Percentiles rank a stretch among this genome's conserved stretches.
Evolutionary conservation across 2,113 vertebrate genomes (phyloP).

Genomic region (Archocentrus centrarchus): DNA sequence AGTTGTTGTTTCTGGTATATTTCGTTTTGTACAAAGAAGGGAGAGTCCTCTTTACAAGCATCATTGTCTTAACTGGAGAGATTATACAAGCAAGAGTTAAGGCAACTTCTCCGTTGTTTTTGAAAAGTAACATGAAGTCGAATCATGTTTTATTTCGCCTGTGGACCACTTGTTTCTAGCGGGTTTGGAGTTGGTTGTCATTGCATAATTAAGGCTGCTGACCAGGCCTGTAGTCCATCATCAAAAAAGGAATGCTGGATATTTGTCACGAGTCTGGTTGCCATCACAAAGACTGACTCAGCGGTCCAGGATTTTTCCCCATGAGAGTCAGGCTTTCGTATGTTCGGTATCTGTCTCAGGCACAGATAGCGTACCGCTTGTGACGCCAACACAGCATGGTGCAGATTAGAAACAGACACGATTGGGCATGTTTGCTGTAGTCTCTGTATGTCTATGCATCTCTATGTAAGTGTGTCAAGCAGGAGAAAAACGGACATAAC

Average conservation of each 20-base stretch:
- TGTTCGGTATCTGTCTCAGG: slow-evolving; percentile 27
- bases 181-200: slow-evolving; percentile 64
- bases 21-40: slow-evolving; percentile 80
- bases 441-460: slow-evolving; percentile 19
- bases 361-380: neutral
- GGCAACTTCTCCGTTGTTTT: slow-evolving; percentile 83
- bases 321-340: slow-evolving; percentile 19
- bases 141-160: slow-evolving; percentile 58
- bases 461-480: slow-evolving; percentile 4
- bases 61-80: slow-evolving; percentile 78
- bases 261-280: slow-evolving; percentile 56
- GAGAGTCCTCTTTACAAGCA: slow-evolving; percentile 73
- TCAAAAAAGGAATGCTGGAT: slow-evolving; percentile 66
- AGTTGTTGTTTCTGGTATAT: slow-evolving; percentile 77
- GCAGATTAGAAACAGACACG: slow-evolving; percentile 16
- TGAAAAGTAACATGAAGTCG: slow-evolving; percentile 74
- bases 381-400: slow-evolving; percentile 11
- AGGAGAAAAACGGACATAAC: slow-evolving; percentile 16
- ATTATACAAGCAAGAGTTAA: slow-evolving; percentile 86
- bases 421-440: slow-evolving; percentile 17
- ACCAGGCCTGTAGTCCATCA: slow-evolving; percentile 59
- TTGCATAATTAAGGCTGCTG: slow-evolving; percentile 82
- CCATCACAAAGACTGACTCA: slow-evolving; percentile 44
- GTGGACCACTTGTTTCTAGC: slow-evolving; percentile 52
- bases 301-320: slow-evolving; percentile 33